A percentile compares a stretch with the other conserved stretches of the same genome.
Conservation (phyloP, 2,888 invertebrate species). For the Periphyllus acericola region DNA sequence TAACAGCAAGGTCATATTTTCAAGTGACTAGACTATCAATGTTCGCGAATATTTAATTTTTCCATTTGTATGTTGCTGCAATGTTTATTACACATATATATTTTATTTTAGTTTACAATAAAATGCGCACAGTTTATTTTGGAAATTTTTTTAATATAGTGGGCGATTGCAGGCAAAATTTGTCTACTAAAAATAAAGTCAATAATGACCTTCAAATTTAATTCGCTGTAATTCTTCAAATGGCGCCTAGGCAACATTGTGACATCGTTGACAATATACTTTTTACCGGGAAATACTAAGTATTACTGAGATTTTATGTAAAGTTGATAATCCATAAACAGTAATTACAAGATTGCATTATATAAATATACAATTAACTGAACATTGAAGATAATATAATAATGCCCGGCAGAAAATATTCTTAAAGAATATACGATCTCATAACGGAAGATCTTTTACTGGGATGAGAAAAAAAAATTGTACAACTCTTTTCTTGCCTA, state of each 20-base stretch:
- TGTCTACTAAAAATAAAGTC: slow-evolving; percentile 58
- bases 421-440: neutral
- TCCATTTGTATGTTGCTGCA: neutral
- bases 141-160: slow-evolving; percentile 30
- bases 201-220: slow-evolving; percentile 45
- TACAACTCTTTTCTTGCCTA: neutral
- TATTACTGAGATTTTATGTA: neutral
- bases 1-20: slow-evolving; percentile 14
- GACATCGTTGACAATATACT: neutral
- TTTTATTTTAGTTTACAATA: slow-evolving; percentile 27
- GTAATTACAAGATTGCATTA: neutral
- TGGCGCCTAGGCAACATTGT: neutral
- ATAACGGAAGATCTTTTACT: neutral
- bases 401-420: neutral
- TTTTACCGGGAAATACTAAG: neutral
- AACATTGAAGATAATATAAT: neutral
- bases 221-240: slow-evolving; percentile 17
- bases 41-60: slow-evolving; percentile 39
- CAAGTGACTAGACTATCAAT: neutral
- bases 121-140: slow-evolving; percentile 49
- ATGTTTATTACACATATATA: neutral
- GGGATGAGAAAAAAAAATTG: neutral
- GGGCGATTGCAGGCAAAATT: slow-evolving; percentile 36
- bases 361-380: neutral
- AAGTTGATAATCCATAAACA: neutral